Percentiles rank a stretch among this genome's conserved stretches.
phyloP scores from a whole-genome alignment of 2,113 vertebrate species.

The Mustela lutreola region DNA sequence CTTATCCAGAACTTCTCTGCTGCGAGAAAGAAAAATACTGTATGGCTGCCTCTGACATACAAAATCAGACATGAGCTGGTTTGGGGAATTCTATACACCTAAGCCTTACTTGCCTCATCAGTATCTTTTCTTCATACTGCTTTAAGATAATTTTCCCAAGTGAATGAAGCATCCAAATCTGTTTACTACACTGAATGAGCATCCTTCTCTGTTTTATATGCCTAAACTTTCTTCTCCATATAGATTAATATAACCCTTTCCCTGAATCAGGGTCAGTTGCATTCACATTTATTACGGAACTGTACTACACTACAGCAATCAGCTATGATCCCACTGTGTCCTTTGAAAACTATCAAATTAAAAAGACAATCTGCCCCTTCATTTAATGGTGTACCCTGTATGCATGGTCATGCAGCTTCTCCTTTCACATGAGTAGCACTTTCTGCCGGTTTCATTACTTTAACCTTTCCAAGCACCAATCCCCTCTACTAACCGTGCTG shows the following conservation, averaged over 20 bases:
- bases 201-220: neutral
- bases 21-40: neutral
- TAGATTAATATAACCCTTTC: neutral
- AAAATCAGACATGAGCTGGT: neutral
- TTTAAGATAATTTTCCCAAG: conserved; percentile 38
- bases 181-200: conserved; percentile 3
- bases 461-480: neutral
- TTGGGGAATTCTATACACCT: neutral
- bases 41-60: neutral
- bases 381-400: neutral
- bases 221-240: neutral
- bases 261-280: neutral
- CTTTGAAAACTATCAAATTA: neutral
- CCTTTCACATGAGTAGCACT: neutral
- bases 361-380: neutral
- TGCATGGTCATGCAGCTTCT: neutral
- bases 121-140: neutral
- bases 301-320: neutral
- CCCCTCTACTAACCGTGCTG: neutral
- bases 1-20: neutral
- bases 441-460: neutral
- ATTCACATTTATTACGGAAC: neutral
- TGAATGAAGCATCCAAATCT: conserved; percentile 11
- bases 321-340: neutral
- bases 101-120: neutral